Base-by-base conservation (phyloP, 2,888 invertebrate genomes). In the Tyria jacobaeae region DNA sequence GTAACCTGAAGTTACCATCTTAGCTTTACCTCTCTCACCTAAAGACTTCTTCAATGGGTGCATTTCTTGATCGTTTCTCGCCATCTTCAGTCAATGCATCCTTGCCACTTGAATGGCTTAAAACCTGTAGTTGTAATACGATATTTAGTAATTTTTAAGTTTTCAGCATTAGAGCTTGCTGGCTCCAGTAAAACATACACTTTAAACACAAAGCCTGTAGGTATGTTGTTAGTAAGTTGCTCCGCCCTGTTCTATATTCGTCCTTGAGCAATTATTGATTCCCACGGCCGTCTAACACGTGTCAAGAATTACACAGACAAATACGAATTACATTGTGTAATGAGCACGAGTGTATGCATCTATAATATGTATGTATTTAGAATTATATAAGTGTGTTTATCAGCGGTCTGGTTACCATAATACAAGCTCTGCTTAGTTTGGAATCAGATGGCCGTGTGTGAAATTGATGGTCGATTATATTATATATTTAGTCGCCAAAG, bases 211-310 rank as follows among this genome's bases (percentile, higher is more conserved):
- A 25, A 52, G 44, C 17, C 3, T 31, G 14, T 49, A 25, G 4
- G 31, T 44, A 44, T 12, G 21, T 44, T 48, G 59, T 66, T 58
- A 65, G 50, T 63, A 34, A 65, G 61, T 66, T 41, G 35, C 60
- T 31, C 24, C 34, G 47, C 24, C 56, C 55, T 68, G 57, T 64
- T 71, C 54, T 59, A 53, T 58, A 64, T 62, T 64, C 66, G 66
- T 63, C 69, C 69, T 69, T 69, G 66, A 69, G 74, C 57, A 75
- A 71, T 71, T 71, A 69, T 76, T 62, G 63, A 64, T 31, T 44
- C 35, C 53, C 47, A 59, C 50, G 52, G 47, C 52, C 64, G 62
- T 63, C 52, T 64, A 53, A 35, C 62, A 68, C 61, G 56, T 65
- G 66, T 57, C 51, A 63, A n/a, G 44, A 54, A 64, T 62, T 64